A percentile compares a stretch with the other conserved stretches of the same genome.
phyloP scores from a whole-genome alignment of 2,113 vertebrate species.

The Sylvilagus bachmani region DNA sequence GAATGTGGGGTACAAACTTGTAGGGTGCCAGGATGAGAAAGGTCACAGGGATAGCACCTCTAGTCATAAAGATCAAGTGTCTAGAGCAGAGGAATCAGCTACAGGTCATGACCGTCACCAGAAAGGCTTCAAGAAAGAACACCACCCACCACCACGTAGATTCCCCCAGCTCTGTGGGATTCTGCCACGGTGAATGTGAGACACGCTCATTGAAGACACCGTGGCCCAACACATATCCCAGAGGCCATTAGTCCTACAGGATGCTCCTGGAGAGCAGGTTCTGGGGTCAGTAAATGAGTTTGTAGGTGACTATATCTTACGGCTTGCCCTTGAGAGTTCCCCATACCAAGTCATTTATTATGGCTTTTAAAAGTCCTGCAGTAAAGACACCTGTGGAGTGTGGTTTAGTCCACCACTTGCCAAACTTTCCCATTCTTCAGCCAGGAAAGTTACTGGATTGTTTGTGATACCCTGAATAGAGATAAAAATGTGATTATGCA shows the following conservation, averaged over 20 bases:
- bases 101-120: background rate
- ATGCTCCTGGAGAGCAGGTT: background rate
- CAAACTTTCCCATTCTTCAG: slow-evolving; percentile 32
- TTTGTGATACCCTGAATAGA: background rate
- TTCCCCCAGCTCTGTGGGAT: background rate
- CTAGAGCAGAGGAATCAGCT: background rate
- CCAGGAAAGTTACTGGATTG: background rate
- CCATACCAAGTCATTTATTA: background rate
- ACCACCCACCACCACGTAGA: background rate
- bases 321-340: background rate
- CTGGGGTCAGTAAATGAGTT: background rate
- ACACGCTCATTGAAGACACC: background rate
- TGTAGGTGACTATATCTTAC: background rate
- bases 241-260: background rate
- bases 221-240: background rate
- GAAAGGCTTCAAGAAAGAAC: slow-evolving; percentile 31
- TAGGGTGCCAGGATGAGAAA: background rate
- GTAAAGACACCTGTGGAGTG: background rate
- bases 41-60: background rate
- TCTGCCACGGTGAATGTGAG: background rate
- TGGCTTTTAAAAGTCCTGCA: background rate
- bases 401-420: background rate
- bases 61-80: background rate
- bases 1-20: background rate
- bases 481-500: background rate